Base-by-base conservation (phyloP, 2,113 vertebrate species). In the Ancistrus triradiatus region DNA sequence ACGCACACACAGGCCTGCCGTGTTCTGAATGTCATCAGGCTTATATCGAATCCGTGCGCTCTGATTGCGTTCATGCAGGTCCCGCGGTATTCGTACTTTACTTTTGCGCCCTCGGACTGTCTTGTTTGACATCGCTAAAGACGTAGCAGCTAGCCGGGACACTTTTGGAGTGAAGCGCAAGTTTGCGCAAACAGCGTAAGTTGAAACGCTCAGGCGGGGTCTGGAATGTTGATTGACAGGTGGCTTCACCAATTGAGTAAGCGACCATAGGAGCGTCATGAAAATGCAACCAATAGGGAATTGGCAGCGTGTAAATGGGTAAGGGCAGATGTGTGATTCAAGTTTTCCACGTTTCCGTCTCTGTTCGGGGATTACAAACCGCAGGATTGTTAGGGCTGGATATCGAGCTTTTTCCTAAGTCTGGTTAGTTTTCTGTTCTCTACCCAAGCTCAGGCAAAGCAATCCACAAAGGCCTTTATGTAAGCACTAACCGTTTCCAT, bases 111-210 rank as follows among this genome's bases (percentile, higher is more conserved):
- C n/a, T n/a, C n/a, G n/a, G n/a, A n/a, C n/a, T 17, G 7, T 53
- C 17, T 35, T 38, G 31, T 55, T 64, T 53, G 24, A 7, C n/a
- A 14, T n/a, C 1, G 7, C 25, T 58, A n/a, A 66, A 47, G 10
- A 15, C 59, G 37, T 48, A 59, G 31, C 14, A 11, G 17, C 7
- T 21, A 56, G 59, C 37, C n/a, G 48, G 33, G 49, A 46, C 35
- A 33, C 50, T 37, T 37, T 59, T 9, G 19, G 44, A 25, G 8
- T 11, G 43, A 37, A 31, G 18, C 6, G 25, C 33, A 18, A 17
- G 9, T 33, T 6, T 52, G 74, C 70, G 68, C 25, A 27, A 71
- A 72, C 15, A 21, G 19, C 59, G 58, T 69, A 74, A 28, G 15
- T n/a, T 59, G n/a, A 4, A 22, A n/a, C 37, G 7, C 48, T 52